Evolutionary conservation across 2,113 vertebrate species (phyloP), one percentile per base, ranked within the genome.

Genomic region (Rana temporaria): DNA sequence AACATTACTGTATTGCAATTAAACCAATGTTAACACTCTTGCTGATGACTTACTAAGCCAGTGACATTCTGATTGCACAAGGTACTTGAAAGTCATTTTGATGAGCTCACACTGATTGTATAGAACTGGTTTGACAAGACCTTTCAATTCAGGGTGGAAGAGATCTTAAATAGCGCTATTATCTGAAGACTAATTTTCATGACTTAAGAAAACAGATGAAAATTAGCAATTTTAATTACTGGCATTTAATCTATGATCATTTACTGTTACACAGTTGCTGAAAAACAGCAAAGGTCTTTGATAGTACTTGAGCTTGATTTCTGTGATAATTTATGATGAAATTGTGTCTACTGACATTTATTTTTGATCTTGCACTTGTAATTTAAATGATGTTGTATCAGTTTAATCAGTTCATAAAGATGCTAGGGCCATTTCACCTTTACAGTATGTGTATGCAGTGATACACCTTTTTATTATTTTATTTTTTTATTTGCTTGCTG

Each of bases 21-120:
- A 75, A 42, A 60, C n/a, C 30, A n/a, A 60, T 60, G 60, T 60
- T 42, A 62, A 75, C 30, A 38, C 56, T 22, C 11, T 57, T 32
- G 53, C 53, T 34, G 59, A 62, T 75, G 56, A 34, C 32, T 60
- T 75, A 16, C 26, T 62, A 60, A 60, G 38, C n/a, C 30, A 60
- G 57, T 62, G 60, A 60, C 30, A 24, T 24, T 42, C 60, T 75
- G 72, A 75, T 75, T 75, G 72, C 72, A 22, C 19, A 20, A 20
- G 22, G 57, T 75, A 75, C 72, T 75, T 75, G 30, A 75, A 22
- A 57, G 72, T 32, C 7, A 15, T 16, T 12, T 6, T 75, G 72
- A 75, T 60, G 72, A 75, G 56, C 72, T 60, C 12, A 48, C 42
- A 48, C 56, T 75, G 72, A 75, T 75, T 75, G 72, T 60, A 75